Evolutionary conservation across 2,797 vertebrate genomes (phyloP).

Genomic region (Myotis pilosus): DNA sequence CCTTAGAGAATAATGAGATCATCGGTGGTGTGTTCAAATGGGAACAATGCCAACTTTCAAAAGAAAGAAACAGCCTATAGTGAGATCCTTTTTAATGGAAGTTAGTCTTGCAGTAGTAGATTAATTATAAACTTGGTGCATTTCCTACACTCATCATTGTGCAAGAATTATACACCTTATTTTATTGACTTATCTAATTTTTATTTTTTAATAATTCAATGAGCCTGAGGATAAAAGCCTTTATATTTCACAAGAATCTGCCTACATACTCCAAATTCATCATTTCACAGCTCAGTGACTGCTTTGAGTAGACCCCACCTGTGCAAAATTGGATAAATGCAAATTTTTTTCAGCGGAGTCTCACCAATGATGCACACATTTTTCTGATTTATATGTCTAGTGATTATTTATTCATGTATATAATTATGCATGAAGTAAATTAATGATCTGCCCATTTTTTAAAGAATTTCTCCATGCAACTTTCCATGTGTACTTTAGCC

Average conservation of each 20-base stretch:
- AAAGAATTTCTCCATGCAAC: not conserved
- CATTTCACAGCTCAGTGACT: not conserved
- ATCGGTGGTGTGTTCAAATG: not conserved
- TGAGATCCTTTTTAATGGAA: not conserved
- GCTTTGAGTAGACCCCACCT: not conserved
- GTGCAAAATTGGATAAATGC: not conserved
- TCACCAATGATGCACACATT: not conserved
- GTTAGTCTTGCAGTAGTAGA: not conserved
- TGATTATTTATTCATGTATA: not conserved
- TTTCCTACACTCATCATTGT: not conserved
- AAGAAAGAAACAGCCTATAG: not conserved
- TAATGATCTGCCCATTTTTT: not conserved
- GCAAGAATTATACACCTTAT: not conserved
- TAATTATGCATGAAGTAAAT: slow-evolving; percentile 8
- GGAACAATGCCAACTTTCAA: not conserved
- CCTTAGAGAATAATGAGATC: not conserved
- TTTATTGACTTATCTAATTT: not conserved
- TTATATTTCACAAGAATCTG: not conserved
- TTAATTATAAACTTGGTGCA: not conserved
- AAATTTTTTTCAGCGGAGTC: not conserved
- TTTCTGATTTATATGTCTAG: not conserved
- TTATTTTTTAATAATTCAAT: not conserved
- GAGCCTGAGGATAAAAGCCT: not conserved
- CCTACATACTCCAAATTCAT: not conserved
- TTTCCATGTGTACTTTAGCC: not conserved